These are phyloP conservation scores for Papilio protenor DNA, from an alignment of 2,888 invertebrate species.

Conservation along the genomic window DNA sequence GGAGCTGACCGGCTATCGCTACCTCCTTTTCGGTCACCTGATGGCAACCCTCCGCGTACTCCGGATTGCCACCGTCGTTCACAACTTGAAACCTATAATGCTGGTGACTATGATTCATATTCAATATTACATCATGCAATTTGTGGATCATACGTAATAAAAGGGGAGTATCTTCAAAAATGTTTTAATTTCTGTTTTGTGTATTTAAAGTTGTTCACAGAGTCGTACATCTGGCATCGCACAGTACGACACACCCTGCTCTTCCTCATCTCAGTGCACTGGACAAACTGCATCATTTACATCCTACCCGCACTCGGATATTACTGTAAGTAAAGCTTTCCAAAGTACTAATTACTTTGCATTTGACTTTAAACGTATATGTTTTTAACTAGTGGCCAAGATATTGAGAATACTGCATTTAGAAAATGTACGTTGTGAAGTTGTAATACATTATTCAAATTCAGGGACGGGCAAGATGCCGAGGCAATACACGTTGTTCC, in stretches of 20 bases:
- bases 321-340: conserved; percentile 59
- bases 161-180: background rate
- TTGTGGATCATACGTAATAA: background rate
- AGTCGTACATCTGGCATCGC: conserved; percentile 58
- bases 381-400: background rate
- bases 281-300: conserved; percentile 62
- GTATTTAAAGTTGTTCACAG: conserved; percentile 55
- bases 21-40: conserved; percentile 55
- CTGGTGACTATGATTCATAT: conserved; percentile 50
- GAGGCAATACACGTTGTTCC: conserved; percentile 52
- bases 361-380: background rate
- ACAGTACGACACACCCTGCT: conserved; percentile 51
- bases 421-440: too few species aligned
- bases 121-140: background rate
- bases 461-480: conserved; percentile 55
- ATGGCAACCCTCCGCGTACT: conserved; percentile 53
- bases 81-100: conserved; percentile 52
- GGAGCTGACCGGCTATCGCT: conserved; percentile 36
- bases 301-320: conserved; percentile 53
- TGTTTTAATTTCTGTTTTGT: background rate
- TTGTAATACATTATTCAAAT: too few species aligned
- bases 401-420: too few species aligned
- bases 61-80: conserved; percentile 50
- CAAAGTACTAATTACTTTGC: background rate
- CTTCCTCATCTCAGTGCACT: conserved; percentile 59